Evolutionary conservation across 2,888 invertebrate genomes (phyloP).

Genomic region (Aelia acuminata): DNA sequence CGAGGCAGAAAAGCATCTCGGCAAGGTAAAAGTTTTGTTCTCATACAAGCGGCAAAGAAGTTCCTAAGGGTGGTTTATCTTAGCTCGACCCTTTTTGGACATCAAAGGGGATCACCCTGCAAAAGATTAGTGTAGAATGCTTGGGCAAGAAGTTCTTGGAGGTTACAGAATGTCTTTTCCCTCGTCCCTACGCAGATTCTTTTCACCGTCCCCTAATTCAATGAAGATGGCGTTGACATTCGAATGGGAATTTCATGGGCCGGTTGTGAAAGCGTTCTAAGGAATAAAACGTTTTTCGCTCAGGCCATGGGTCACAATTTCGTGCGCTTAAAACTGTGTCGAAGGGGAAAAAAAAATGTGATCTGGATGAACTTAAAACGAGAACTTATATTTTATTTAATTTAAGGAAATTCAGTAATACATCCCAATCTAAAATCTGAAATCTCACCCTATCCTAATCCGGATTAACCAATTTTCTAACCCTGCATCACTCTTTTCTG

Average conservation of each 20-base stretch:
- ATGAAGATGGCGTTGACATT: background rate
- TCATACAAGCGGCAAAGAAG: slow-evolving; percentile 13
- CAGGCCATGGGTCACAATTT: background rate
- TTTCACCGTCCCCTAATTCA: background rate
- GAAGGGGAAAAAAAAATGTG: too few relatives aligned
- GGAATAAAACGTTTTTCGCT: background rate
- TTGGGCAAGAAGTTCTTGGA: background rate
- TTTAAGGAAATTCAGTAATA: too few relatives aligned
- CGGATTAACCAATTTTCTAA: too few relatives aligned
- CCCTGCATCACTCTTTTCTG: too few relatives aligned
- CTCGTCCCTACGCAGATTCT: background rate
- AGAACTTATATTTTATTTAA: too few relatives aligned
- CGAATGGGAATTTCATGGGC: background rate
- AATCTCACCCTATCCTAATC: too few relatives aligned
- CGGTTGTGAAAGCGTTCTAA: background rate
- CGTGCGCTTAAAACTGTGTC: background rate
- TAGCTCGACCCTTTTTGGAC: background rate
- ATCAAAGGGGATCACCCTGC: background rate
- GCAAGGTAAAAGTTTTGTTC: background rate
- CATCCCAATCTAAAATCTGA: too few relatives aligned
- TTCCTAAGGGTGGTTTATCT: slow-evolving; percentile 32
- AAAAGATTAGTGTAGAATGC: slow-evolving; percentile 13
- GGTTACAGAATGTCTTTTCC: background rate
- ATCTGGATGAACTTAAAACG: too few relatives aligned
- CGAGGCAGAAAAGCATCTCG: background rate